Evolutionary conservation across 2,797 vertebrate genomes (phyloP).

Genomic region (Spinibarbus caldwelli): DNA sequence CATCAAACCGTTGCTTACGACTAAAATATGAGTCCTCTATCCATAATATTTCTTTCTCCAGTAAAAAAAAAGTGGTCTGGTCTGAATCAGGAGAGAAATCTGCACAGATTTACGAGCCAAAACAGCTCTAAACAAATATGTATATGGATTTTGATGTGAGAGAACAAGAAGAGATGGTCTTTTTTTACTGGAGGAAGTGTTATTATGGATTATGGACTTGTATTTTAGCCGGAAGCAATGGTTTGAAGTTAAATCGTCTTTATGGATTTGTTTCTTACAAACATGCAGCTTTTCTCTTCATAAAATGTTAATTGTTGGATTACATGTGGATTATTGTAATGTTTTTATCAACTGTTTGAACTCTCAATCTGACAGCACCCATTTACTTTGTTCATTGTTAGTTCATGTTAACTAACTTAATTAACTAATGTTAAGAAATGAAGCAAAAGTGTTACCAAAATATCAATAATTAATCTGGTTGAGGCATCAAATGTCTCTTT

Average conservation of each 20-base stretch:
- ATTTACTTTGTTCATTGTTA: not conserved
- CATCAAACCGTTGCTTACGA: not conserved
- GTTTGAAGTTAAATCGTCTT: not conserved
- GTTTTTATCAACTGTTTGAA: not conserved
- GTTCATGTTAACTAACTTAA: not conserved
- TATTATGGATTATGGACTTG: not conserved
- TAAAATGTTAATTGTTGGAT: not conserved
- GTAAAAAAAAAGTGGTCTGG: not conserved
- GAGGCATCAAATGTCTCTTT: not conserved
- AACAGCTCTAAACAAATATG: not conserved
- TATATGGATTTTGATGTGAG: not conserved
- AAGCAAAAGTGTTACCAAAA: not conserved
- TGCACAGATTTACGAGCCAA: not conserved
- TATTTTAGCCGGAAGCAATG: not conserved
- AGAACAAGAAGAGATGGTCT: not conserved
- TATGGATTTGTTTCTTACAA: not conserved
- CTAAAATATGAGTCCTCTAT: not conserved
- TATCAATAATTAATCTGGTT: not conserved
- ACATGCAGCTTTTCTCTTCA: too few relatives aligned
- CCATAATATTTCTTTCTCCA: not conserved
- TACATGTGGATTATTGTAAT: not conserved
- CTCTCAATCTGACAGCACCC: not conserved
- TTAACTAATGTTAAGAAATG: not conserved
- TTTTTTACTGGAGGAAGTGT: not conserved
- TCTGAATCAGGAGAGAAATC: not conserved